Base-by-base conservation (phyloP, 2,888 invertebrate genomes). In the Lasioglossum vierecki region DNA sequence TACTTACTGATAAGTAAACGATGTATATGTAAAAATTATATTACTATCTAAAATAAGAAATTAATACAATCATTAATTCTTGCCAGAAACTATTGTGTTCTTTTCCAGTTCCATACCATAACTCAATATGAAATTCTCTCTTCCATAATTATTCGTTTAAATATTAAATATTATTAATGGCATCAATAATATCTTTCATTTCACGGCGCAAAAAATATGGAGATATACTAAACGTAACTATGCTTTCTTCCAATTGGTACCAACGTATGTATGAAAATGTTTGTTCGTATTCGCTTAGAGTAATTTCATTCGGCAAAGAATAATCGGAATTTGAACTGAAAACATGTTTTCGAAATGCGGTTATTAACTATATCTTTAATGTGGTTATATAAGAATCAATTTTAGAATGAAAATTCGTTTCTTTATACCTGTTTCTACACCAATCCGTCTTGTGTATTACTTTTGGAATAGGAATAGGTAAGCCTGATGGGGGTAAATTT, bases 401-500 rank as follows among this genome's bases (percentile, higher is more conserved):
- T 44, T 26, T 63, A 18, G 8, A 39, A 72, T n/a, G 41, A 66
- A 18, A 76, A 63, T 74, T 39, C 41, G 71, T 76, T 57, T 82
- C 57, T 57, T 85, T 89, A 35, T 35, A 89, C 83, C 86, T 85
- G 88, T 82, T 87, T 41, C 8, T 85, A 46, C 90, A 75, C 91
- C 90, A 92, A 85, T 88, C 63, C 44, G 86, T 80, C 84, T 86
- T 91, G 13, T 89, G 86, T 80, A 92, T 88, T 70, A 91, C 82
- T 68, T 78, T 88, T 41, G 92, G 91, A 79, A 94, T 87, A 63
- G 89, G 89, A 71, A 93, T 66, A 8, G 92, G 83, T 35, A 94
- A 90, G 5, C 94, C 94, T 8, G 94, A 94, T 3, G 94, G 94
- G 30, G 94, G 94, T 78, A 94, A 90, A 81, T 91, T 92, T 84